Evolutionary conservation across 2,888 invertebrate species (phyloP), one percentile per base, ranked within the genome.

Genomic region (Crossocerus cetratus): DNA sequence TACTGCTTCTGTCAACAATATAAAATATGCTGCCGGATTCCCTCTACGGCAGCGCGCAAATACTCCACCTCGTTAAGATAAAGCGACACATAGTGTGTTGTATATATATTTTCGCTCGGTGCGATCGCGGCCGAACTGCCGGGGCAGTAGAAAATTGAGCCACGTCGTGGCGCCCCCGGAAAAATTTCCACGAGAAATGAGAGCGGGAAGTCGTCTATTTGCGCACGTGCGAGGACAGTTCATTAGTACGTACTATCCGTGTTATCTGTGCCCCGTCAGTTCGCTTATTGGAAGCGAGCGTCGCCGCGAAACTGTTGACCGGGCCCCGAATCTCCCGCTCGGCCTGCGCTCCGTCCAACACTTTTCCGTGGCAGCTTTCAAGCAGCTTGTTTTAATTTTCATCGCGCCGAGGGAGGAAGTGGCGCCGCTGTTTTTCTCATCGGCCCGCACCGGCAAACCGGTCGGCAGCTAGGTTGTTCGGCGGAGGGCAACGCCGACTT

Each of bases 1-100:
- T n/a, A n/a, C n/a, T n/a, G 61, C 76, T 76, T 60, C 53, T 23
- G 23, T 23, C 20, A 44, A 43, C 42, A 64, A 70, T 56, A 65
- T 79, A 72, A 79, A 79, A 79, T 79, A 79, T 69, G 73, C 56
- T 49, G 57, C 18, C 59, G 45, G 21, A 42, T 62, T 67, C 56
- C 75, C 20, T 60, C 42, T 67, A 43, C 73, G 60, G 60, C 56
- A 57, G 44, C 60, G 64, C 61, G 53, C 55, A 62, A 63, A 61
- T 67, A 73, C 56, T 60, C 60, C 57, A 63, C 49, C 78, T 78
- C 77, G 77, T 78, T 78, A 78, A 32, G 32, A 32, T 32, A 11
- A 72, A 65, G 65, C 64, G 61, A 58, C 65, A 53, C 53, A 59
- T n/a, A n/a, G n/a, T n/a, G n/a, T n/a, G n/a, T n/a, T n/a, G n/a